phyloP scores from a whole-genome alignment of 1,140 invertebrate species.

The Cydia splendana region DNA sequence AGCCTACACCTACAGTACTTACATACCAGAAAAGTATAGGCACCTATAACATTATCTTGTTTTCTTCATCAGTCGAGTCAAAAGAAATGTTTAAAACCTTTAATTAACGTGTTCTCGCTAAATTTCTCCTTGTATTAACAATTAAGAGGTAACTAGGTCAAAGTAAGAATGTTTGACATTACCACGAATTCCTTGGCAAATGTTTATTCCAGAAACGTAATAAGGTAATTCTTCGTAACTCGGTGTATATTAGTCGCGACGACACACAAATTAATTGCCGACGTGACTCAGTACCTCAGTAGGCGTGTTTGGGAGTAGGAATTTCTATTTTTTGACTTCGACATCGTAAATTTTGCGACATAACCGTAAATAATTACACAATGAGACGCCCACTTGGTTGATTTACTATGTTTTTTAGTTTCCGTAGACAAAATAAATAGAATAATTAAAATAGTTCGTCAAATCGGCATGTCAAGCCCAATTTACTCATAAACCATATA shows the following conservation, averaged over 20 bases:
- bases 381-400: neutral
- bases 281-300: neutral
- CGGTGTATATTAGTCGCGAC: neutral
- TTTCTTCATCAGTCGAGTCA: neutral
- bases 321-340: neutral
- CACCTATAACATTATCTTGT: constrained; percentile 7
- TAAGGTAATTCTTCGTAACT: neutral
- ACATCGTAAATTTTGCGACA: neutral
- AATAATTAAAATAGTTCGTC: too few species aligned
- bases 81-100: neutral
- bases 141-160: neutral
- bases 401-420: neutral
- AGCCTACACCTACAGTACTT: too few species aligned
- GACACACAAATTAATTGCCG: neutral
- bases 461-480: too few species aligned
- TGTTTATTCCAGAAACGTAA: constrained; percentile 6
- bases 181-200: neutral
- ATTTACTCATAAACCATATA: too few species aligned
- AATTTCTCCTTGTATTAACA: neutral
- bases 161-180: constrained; percentile 4
- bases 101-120: neutral
- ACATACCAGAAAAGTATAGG: too few species aligned
- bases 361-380: neutral
- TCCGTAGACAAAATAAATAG: neutral
- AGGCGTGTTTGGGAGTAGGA: neutral